Base-by-base conservation (phyloP, 2,797 vertebrate species). In the Meriones psammophilus region DNA sequence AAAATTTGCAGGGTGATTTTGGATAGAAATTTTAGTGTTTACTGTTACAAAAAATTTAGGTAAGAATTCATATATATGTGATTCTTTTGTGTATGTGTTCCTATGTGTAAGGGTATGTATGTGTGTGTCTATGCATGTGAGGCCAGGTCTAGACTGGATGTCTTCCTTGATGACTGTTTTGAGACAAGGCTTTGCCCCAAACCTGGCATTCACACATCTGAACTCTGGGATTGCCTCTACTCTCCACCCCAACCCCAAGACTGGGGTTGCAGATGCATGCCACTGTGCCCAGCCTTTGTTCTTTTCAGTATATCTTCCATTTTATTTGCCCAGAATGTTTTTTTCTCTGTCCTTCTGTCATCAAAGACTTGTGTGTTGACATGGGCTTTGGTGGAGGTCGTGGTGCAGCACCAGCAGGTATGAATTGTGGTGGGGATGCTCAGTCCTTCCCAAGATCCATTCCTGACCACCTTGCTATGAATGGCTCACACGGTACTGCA, bases 1-100 rank as follows among this genome's bases (percentile, higher is more conserved):
- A 62, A 36, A 96, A 42, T 81, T 26, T 78, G 76, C 73, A 91
- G 46, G 84, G 33, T 68, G 71, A 83, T n/a, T 97, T 95, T 96
- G 79, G 17, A 68, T 69, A 42, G 74, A 84, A 64, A 81, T 86
- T 88, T 50, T 88, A 91, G 12, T 80, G 3, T 69, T 89, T 88
- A 88, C 54, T 94, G 36, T 28, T 80, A 76, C 0, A 26, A 93
- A 93, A 84, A 60, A 50, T 83, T 80, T 96, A 94, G 17, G 6
- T 88, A 80, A 54, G 62, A 96, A 94, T 83, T 85, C 10, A 85
- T 22, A 81, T 18, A 42, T 28, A 15, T 30, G 12, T 73, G n/a
- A 58, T 20, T 69, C 4, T 64, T 18, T 84, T 84, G 60, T 83
- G 60, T 42, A 26, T 50, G 10, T 64, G 36, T 68, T 28, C 50